These are phyloP conservation scores for Syngnathus typhle DNA, from an alignment of 2,113 vertebrate genomes.

Conservation along the genomic window DNA sequence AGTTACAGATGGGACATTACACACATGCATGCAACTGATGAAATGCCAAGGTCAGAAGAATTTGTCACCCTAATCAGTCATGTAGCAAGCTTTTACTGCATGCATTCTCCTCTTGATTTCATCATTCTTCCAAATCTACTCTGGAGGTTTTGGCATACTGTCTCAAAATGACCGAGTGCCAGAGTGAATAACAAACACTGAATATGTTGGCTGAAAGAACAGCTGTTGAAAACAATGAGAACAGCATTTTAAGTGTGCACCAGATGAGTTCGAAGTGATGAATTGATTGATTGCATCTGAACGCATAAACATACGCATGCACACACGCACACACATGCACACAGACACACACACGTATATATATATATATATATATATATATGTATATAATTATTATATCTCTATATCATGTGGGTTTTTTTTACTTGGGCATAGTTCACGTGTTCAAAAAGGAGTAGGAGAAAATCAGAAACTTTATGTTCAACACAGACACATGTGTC, in stretches of 20 bases:
- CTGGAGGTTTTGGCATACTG: background rate
- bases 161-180: background rate
- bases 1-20: slow-evolving; percentile 49
- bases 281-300: background rate
- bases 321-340: no score
- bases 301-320: background rate
- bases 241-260: slow-evolving; percentile 11
- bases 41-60: slow-evolving; percentile 50
- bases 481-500: slow-evolving; percentile 28
- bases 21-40: slow-evolving; percentile 36
- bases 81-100: slow-evolving; percentile 18
- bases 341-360: no score
- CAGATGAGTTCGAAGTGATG: slow-evolving; percentile 30
- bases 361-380: no score
- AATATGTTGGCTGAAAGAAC: background rate
- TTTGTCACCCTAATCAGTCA: slow-evolving; percentile 49
- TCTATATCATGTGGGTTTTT: no score
- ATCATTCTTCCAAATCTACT: background rate
- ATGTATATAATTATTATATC: no score
- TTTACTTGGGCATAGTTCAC: no score
- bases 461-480: background rate
- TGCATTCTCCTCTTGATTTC: slow-evolving; percentile 1
- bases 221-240: slow-evolving; percentile 29
- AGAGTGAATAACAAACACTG: slow-evolving; percentile 9
- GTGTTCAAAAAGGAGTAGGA: background rate